phyloP scores from a whole-genome alignment of 2,888 invertebrate species.

The Machimus atricapillus region DNA sequence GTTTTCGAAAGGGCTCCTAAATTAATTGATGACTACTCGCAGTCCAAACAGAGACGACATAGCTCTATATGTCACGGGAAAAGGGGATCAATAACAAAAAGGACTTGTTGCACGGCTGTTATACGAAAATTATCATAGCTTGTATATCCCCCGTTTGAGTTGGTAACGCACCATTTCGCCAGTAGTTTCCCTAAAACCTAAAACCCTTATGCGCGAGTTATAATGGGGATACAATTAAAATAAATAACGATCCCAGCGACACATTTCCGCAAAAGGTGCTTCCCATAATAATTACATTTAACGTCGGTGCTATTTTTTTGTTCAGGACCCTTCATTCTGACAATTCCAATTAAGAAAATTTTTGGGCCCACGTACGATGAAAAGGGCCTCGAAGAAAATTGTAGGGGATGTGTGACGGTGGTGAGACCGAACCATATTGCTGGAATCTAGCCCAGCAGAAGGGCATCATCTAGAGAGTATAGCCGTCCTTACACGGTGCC shows the following conservation, averaged over 20 bases:
- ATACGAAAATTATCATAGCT: neutral
- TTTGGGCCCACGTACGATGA: neutral
- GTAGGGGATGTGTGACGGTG: neutral
- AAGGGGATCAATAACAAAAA: neutral
- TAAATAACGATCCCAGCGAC: conserved; percentile 27
- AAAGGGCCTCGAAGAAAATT: conserved; percentile 3
- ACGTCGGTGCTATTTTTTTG: neutral
- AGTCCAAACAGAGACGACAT: neutral
- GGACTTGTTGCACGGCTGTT: neutral
- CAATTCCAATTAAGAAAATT: conserved; percentile 36
- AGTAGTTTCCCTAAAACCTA: neutral
- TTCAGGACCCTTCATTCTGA: neutral
- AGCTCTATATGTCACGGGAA: neutral
- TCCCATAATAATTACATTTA: conserved; percentile 29
- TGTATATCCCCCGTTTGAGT: neutral
- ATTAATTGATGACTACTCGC: neutral
- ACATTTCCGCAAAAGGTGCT: conserved; percentile 19
- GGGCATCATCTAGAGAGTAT: neutral
- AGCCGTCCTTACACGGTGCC: neutral
- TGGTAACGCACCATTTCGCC: neutral
- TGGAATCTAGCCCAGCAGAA: neutral
- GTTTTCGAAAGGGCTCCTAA: neutral
- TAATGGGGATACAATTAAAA: conserved; percentile 25
- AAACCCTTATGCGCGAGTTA: neutral
- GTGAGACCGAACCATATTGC: neutral